Evolutionary conservation across 2,113 vertebrate genomes (phyloP), one percentile per base, ranked within the genome.

Genomic region (Rhombomys opimus): DNA sequence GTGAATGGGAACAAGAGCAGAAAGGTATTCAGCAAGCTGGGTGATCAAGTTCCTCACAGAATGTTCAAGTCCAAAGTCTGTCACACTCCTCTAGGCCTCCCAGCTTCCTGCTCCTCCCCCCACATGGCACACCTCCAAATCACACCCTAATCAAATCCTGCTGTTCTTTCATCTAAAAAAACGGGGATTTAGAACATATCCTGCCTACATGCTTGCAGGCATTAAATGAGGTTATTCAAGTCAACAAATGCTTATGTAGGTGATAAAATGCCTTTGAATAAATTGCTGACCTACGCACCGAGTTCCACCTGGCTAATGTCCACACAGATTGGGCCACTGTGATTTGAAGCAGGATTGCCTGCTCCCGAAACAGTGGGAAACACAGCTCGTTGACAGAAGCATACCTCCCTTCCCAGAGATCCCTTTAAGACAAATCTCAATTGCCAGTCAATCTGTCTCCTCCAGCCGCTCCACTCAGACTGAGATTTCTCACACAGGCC

Each of bases 181-280:
- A 88, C 18, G 65, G 93, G 63, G 46, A 7, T 63, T 89, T 81
- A 93, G 81, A 68, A 5, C 20, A 84, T n/a, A 22, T 35, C 80
- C 46, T 41, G 54, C 84, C 38, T 38, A 32, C 27, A 59, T 32
- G 67, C 32, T 82, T 46, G 2, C 85, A 72, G 77, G 20, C 46
- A 59, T 86, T 52, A n/a, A 67, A 63, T 92, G 93, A 94, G 35
- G 35, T 91, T 27, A 93, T 73, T 94, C 77, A 52, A 0, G 57
- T 57, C 95, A 87, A 87, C 95, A 80, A 77, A 95, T 92, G 46
- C 86, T 95, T 82, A 35, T 17, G 18, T 7, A 52, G 72, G 82
- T 63, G 89, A 89, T 9, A 81, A 73, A 82, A 89, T 57, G 87
- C 35, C 89, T 94, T 57, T 87, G 94, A 82, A 72, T 75, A 38